These are phyloP conservation scores for Halesus radiatus DNA, from an alignment of 1,140 invertebrate species.

Conservation along the genomic window DNA sequence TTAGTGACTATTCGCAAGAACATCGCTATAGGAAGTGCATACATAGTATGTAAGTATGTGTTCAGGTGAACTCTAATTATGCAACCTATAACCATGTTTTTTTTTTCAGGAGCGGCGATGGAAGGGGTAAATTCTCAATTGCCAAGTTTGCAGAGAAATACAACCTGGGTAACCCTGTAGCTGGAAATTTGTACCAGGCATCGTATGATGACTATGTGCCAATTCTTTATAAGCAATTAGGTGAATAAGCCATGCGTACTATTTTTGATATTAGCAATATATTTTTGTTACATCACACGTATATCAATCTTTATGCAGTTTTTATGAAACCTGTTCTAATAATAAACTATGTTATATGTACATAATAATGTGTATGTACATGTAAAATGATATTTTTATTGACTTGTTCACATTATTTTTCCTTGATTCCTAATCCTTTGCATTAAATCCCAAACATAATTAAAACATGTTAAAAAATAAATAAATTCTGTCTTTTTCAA, in stretches of 20 bases:
- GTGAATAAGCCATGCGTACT: conserved; percentile 64
- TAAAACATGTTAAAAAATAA: too few relatives aligned
- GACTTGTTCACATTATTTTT: neutral
- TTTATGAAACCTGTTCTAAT: neutral
- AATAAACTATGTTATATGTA: neutral
- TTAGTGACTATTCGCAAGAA: too few relatives aligned
- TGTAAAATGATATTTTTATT: neutral
- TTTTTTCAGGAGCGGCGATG: conserved; percentile 74
- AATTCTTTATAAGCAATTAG: conserved; percentile 78
- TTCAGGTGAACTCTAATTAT: too few relatives aligned
- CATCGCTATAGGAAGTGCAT: too few relatives aligned
- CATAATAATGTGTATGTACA: neutral
- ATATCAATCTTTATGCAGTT: neutral
- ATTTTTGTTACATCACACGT: neutral
- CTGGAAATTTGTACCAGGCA: conserved; percentile 92
- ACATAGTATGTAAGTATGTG: too few relatives aligned
- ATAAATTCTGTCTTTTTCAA: too few relatives aligned
- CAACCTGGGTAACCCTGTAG: conserved; percentile 84
- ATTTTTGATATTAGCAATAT: neutral
- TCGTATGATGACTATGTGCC: conserved; percentile 94
- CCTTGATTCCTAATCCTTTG: neutral
- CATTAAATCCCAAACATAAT: neutral
- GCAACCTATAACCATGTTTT: too few relatives aligned
- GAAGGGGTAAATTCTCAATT: conserved; percentile 85
- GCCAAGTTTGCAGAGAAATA: conserved; percentile 87